phyloP scores from a whole-genome alignment of 2,113 vertebrate species.

The Cynocephalus volans region DNA sequence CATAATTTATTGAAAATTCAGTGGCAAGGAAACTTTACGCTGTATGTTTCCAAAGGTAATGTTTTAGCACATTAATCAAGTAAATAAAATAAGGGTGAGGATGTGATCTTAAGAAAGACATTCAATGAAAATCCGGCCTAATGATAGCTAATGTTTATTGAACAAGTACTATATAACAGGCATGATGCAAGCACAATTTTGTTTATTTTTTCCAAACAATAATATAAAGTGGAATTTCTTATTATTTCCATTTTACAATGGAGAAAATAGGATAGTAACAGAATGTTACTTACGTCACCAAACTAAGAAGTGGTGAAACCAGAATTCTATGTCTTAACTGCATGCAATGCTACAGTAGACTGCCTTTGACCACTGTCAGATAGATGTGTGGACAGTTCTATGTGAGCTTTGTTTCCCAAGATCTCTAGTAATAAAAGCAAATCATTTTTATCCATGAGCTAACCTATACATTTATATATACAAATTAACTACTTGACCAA shows the following conservation, averaged over 20 bases:
- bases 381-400: fast-evolving
- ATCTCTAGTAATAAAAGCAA: not conserved
- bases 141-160: not conserved
- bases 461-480: not conserved
- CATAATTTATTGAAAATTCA: conserved; percentile 45
- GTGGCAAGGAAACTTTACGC: conserved; percentile 51
- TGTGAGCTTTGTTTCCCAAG: not conserved
- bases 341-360: fast-evolving
- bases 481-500: not conserved
- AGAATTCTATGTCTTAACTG: not conserved
- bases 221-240: not conserved
- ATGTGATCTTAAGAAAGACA: not conserved
- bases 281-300: not conserved
- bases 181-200: not conserved
- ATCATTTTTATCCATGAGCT: not conserved
- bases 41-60: conserved; percentile 71
- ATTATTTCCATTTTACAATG: not conserved
- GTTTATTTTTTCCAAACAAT: not conserved
- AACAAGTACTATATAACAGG: not conserved
- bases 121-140: not conserved
- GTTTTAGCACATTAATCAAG: conserved; percentile 74
- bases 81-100: conserved; percentile 64
- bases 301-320: not conserved
- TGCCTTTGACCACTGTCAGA: not conserved
- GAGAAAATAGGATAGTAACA: not conserved